Conservation (phyloP, 1,140 invertebrate species). For the Lepidurus apus region DNA sequence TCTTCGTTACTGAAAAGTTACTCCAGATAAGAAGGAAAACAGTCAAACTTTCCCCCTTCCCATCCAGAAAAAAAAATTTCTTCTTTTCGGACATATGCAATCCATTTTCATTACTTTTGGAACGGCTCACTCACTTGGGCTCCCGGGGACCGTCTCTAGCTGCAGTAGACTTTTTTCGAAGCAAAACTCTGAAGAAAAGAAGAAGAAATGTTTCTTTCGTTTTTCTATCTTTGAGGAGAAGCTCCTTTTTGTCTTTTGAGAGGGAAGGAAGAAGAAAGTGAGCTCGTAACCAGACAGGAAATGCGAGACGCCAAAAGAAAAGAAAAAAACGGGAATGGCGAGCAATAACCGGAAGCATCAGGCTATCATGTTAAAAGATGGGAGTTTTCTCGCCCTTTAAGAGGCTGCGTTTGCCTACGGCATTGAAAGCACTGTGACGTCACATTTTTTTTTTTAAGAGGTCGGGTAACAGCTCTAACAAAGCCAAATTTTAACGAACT, state of each 20-base stretch:
- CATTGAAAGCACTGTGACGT: too few species aligned
- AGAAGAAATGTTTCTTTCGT: background rate
- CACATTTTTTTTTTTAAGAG: too few species aligned
- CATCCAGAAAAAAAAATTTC: background rate
- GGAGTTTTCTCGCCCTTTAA: background rate
- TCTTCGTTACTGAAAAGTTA: too few species aligned
- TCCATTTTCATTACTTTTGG: background rate
- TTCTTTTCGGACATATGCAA: slow-evolving; percentile 3
- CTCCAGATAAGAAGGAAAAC: background rate
- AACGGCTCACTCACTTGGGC: slow-evolving; percentile 9
- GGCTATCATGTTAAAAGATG: slow-evolving; percentile 19
- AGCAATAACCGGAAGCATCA: slow-evolving; percentile 13
- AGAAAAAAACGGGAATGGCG: slow-evolving; percentile 15
- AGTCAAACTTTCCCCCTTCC: background rate
- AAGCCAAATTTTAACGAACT: too few species aligned
- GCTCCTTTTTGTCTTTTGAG: background rate
- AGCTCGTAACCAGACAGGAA: slow-evolving; percentile 18
- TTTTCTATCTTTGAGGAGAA: background rate
- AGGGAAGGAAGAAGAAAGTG: background rate
- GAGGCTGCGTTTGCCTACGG: background rate
- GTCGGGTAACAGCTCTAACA: too few species aligned
- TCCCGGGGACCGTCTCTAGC: background rate
- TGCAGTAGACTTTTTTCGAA: background rate
- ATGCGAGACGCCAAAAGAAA: background rate
- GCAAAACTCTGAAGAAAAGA: background rate